phyloP scores from a whole-genome alignment of 2,113 vertebrate genomes.

The Eudorcas thomsonii region DNA sequence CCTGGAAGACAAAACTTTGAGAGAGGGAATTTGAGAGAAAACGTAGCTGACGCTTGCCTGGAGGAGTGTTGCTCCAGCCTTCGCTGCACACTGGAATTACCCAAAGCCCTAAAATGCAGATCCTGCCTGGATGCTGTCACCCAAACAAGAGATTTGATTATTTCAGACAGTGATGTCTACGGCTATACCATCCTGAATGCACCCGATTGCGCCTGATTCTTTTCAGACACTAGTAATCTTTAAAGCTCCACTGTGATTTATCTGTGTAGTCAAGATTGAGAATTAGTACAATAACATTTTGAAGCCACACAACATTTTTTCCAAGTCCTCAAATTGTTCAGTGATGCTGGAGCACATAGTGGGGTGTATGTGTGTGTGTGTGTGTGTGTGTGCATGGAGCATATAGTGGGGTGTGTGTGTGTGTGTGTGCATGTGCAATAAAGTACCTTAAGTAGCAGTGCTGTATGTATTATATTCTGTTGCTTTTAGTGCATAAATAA shows the following conservation, averaged over 20 bases:
- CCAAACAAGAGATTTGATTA: not conserved
- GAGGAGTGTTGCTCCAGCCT: not conserved
- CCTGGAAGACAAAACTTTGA: not conserved
- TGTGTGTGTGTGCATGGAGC: not conserved
- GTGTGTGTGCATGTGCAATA: too few species aligned
- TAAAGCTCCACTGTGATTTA: not conserved
- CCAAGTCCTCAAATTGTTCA: not conserved
- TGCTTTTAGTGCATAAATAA: not conserved
- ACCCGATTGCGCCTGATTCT: not conserved
- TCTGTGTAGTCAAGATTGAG: not conserved
- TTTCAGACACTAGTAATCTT: not conserved
- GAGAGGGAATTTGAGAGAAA: not conserved
- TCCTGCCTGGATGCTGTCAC: too few species aligned
- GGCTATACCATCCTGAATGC: not conserved
- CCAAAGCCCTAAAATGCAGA: not conserved
- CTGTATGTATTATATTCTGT: not conserved
- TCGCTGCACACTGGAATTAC: not conserved
- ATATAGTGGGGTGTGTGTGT: too few species aligned
- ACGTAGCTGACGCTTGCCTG: fast-evolving
- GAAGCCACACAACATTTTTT: not conserved
- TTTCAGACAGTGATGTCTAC: not conserved
- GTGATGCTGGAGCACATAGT: not conserved
- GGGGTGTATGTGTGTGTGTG: not conserved
- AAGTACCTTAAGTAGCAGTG: not conserved
- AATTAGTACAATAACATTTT: not conserved